Conservation (phyloP, 2,797 vertebrate species). For the Pogoniulus pusillus region DNA sequence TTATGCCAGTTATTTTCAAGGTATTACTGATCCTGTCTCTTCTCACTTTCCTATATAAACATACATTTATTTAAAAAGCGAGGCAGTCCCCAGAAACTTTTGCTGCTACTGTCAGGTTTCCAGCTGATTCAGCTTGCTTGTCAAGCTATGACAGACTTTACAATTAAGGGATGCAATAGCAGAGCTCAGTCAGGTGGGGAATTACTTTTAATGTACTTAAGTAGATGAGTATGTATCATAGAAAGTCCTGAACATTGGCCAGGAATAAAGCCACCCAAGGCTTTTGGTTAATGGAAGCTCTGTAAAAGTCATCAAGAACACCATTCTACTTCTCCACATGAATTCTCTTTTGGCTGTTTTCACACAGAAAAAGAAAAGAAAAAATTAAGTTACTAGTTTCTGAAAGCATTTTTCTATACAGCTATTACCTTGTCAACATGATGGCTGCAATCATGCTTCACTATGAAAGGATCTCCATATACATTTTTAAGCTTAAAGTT, state of each 20-base stretch:
- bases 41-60: background rate
- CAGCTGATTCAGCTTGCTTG: constrained; percentile 46
- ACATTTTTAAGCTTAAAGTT: constrained; percentile 72
- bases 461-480: constrained; percentile 75
- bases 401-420: constrained; percentile 73
- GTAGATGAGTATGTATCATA: constrained; percentile 24
- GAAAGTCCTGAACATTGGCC: constrained; percentile 56
- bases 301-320: constrained; percentile 78
- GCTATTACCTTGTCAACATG: constrained; percentile 79
- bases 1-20: constrained; percentile 46
- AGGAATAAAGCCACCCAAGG: constrained; percentile 62
- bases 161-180: constrained; percentile 35
- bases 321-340: constrained; percentile 76
- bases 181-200: constrained; percentile 35
- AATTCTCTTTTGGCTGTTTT: constrained; percentile 73
- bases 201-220: constrained; percentile 44
- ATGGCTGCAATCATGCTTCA: constrained; percentile 81
- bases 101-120: constrained; percentile 24
- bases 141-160: constrained; percentile 29
- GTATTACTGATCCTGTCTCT: constrained; percentile 36
- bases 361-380: constrained; percentile 38
- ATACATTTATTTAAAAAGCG: background rate
- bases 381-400: constrained; percentile 70
- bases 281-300: constrained; percentile 81
- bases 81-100: constrained; percentile 41